A percentile compares a stretch with the other conserved stretches of the same genome.
phyloP scores from a whole-genome alignment of 2,888 invertebrate species.

The Xestia ashworthii region DNA sequence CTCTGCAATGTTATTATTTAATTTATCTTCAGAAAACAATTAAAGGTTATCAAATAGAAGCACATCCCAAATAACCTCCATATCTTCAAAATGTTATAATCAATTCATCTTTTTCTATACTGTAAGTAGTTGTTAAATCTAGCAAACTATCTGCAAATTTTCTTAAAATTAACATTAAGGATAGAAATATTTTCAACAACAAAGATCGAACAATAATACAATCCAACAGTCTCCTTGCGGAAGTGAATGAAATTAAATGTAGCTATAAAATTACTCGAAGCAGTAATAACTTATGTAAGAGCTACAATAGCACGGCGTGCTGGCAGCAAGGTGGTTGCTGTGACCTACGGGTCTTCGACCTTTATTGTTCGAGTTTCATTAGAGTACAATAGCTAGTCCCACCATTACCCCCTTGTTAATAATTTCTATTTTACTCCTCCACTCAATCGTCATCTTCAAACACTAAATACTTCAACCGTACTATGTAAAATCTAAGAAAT shows the following conservation, averaged over 20 bases:
- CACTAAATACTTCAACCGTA: not conserved
- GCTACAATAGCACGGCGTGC: constrained; percentile 66
- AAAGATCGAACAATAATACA: constrained; percentile 1
- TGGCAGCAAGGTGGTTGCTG: constrained; percentile 77
- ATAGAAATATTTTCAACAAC: not conserved
- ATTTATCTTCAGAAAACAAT: not conserved
- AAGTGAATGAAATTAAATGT: constrained; percentile 34
- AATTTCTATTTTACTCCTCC: constrained; percentile 43
- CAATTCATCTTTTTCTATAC: not conserved
- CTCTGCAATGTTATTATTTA: not conserved
- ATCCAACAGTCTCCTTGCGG: constrained; percentile 30
- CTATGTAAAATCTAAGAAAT: not conserved
- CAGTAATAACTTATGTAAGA: constrained; percentile 67
- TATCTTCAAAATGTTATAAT: not conserved
- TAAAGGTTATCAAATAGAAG: not conserved
- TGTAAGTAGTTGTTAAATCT: not conserved
- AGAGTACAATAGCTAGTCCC: constrained; percentile 81
- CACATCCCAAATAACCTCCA: not conserved
- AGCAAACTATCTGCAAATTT: not conserved
- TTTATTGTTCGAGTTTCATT: constrained; percentile 87
- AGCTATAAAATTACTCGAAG: constrained; percentile 50
- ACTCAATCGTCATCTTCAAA: not conserved
- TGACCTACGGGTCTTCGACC: constrained; percentile 88
- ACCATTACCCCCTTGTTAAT: constrained; percentile 68
- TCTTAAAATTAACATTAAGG: not conserved